A percentile compares a stretch with the other conserved stretches of the same genome.
phyloP scores from a whole-genome alignment of 2,797 vertebrate species.

The Dermochelys coriacea region DNA sequence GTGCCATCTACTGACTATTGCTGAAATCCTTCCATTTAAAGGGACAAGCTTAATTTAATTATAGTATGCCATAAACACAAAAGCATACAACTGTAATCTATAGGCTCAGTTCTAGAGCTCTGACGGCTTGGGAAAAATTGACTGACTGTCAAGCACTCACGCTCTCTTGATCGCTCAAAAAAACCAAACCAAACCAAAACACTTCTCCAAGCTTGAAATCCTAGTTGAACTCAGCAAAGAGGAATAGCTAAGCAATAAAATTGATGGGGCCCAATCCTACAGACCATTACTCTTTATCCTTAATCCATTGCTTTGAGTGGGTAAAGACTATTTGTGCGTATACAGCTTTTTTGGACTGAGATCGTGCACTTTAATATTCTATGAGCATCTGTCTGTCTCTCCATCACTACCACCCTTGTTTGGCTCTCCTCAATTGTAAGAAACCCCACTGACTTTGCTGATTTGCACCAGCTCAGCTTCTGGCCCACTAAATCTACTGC shows the following conservation, averaged over 20 bases:
- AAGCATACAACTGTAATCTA: neutral
- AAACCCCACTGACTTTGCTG: neutral
- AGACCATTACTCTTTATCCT: neutral
- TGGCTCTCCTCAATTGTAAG: neutral
- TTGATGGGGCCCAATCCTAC: neutral
- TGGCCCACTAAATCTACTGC: neutral
- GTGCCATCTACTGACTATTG: constrained; percentile 80
- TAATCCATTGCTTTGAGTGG: neutral
- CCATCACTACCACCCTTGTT: neutral
- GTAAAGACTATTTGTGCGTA: neutral
- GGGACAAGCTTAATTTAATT: constrained; percentile 29
- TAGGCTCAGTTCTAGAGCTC: neutral
- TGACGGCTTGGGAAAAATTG: neutral
- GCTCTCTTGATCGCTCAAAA: neutral
- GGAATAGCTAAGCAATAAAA: neutral
- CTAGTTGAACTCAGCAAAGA: neutral
- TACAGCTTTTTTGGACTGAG: neutral
- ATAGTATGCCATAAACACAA: neutral
- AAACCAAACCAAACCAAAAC: neutral
- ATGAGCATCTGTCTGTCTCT: neutral
- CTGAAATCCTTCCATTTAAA: constrained; percentile 48
- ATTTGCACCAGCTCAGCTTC: neutral
- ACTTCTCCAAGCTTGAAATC: neutral
- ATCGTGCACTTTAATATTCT: neutral
- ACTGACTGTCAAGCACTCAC: neutral